These are phyloP conservation scores for Minunthozetes semirufus DNA, from an alignment of 2,888 invertebrate genomes.

Conservation along the genomic window DNA sequence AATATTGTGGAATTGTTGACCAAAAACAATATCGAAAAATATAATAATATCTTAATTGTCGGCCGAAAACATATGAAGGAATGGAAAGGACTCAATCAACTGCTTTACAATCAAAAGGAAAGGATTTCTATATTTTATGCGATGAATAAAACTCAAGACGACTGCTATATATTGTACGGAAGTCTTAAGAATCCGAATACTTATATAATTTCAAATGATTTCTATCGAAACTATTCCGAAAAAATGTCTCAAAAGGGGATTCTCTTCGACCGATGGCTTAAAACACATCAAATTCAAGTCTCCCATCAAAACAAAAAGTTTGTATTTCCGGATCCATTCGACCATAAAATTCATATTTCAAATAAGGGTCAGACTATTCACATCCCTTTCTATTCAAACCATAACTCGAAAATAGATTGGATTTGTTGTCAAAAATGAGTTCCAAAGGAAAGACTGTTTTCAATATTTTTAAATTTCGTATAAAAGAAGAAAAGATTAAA, in stretches of 20 bases:
- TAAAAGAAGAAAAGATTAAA: neutral
- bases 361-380: neutral
- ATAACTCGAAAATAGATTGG: neutral
- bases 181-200: slow-evolving; percentile 29
- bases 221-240: slow-evolving; percentile 21
- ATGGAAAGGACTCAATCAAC: slow-evolving; percentile 15
- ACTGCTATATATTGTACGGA: slow-evolving; percentile 33
- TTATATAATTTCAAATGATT: slow-evolving; percentile 29
- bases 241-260: neutral
- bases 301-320: neutral
- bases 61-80: slow-evolving; percentile 35
- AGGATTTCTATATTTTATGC: slow-evolving; percentile 7
- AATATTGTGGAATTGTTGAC: slow-evolving; percentile 14
- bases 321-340: slow-evolving; percentile 27
- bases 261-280: slow-evolving; percentile 7
- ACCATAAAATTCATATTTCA: slow-evolving; percentile 30
- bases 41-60: slow-evolving; percentile 23
- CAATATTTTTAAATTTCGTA: too few species aligned
- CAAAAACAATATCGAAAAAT: slow-evolving; percentile 11
- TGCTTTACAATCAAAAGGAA: neutral
- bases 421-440: slow-evolving; percentile 3
- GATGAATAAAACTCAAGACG: slow-evolving; percentile 34
- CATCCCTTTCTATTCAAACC: neutral
- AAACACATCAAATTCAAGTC: slow-evolving; percentile 1
- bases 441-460: neutral